phyloP scores from a whole-genome alignment of 2,113 vertebrate genomes.

The Brevimyrus niger region DNA sequence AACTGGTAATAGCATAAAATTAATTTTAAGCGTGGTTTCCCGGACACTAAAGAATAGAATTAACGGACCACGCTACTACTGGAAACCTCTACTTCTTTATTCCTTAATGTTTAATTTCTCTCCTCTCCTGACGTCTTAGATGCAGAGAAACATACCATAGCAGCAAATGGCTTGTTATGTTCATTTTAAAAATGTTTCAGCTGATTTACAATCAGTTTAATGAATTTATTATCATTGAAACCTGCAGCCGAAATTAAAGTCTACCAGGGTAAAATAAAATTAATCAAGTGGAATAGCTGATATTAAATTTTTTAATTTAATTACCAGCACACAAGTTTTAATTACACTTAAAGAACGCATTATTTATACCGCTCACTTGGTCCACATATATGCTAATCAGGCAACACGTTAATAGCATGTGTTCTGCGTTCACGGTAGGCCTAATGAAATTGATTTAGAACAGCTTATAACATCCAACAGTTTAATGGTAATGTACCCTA shows the following conservation, averaged over 20 bases:
- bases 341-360: conserved; percentile 24
- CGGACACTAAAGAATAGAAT: not conserved
- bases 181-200: not conserved
- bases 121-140: not conserved
- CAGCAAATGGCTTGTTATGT: not conserved
- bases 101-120: not conserved
- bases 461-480: conserved; percentile 46
- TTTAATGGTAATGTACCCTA: conserved; percentile 46
- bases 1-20: not conserved
- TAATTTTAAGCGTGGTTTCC: not conserved
- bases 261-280: conserved; percentile 21
- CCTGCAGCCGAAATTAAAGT: not conserved
- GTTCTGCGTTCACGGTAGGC: conserved; percentile 42
- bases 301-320: conserved; percentile 25
- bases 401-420: conserved; percentile 39
- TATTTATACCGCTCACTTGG: conserved; percentile 23
- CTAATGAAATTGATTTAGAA: conserved; percentile 53
- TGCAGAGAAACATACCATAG: not conserved
- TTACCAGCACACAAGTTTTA: conserved; percentile 24
- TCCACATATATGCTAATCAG: conserved; percentile 18
- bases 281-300: conserved; percentile 23
- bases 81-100: not conserved
- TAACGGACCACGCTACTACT: not conserved
- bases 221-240: not conserved
- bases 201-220: not conserved